A percentile compares a stretch with the other conserved stretches of the same genome.
phyloP scores from a whole-genome alignment of 35 echinoderm and acorn worm genomes.

The Lytechinus variegatus region DNA sequence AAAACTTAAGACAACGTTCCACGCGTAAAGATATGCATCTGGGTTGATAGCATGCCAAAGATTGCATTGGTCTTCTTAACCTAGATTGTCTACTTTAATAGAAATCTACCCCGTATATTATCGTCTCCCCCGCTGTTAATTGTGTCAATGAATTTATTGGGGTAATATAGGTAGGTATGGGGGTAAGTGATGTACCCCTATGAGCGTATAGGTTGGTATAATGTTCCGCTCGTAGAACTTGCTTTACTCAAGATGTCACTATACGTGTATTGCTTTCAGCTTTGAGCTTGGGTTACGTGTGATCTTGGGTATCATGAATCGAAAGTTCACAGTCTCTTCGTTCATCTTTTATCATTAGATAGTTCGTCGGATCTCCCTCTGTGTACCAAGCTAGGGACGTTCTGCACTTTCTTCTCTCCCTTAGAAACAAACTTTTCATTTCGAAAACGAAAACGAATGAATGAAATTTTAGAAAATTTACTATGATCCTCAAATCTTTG shows the following conservation, averaged over 20 bases:
- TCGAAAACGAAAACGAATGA: neutral
- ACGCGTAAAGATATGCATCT: neutral
- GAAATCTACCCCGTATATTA: neutral
- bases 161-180: neutral
- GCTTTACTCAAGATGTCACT: neutral
- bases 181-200: neutral
- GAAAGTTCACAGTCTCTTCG: conserved; percentile 1
- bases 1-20: neutral
- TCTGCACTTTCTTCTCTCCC: neutral
- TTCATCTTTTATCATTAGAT: conserved; percentile 7
- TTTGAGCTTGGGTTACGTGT: neutral
- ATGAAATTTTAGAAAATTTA: neutral
- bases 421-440: neutral
- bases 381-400: neutral
- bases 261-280: neutral
- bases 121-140: conserved; percentile 18
- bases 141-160: conserved; percentile 38
- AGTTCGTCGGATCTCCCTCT: neutral
- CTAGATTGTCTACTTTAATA: neutral
- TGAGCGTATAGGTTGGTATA: neutral
- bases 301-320: neutral
- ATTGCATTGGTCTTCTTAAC: neutral
- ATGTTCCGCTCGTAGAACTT: neutral
- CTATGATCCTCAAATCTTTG: neutral
- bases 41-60: neutral